Base-by-base conservation (phyloP, 2,797 vertebrate genomes). In the Atherinosoma microstoma region DNA sequence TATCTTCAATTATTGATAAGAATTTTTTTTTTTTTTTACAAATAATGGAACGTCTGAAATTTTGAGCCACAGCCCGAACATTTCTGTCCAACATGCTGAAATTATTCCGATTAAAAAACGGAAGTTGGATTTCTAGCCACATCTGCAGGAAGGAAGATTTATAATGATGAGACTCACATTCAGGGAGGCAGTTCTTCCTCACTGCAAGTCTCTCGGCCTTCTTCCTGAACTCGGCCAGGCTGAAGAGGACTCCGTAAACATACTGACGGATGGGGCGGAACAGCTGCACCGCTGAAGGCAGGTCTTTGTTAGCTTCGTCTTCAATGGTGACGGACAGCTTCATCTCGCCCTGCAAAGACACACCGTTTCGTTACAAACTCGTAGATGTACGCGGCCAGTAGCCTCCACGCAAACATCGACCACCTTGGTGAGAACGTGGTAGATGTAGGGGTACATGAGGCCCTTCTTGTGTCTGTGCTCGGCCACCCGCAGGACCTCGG, bases 171-270 rank as follows among this genome's bases (percentile, higher is more conserved):
- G 24, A 80, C 93, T 91, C 95, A 98, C 97, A 96, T 91, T 98
- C 96, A 72, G 96, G 96, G 90, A 95, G 95, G 91, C 95, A 93
- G 94, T 97, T 97, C 91, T 96, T 97, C 87, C 97, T 96, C 93
- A 97, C 95, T 89, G 96, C 96, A 64, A 97, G 93, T 82, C 97
- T 95, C 92, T 99, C 96, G 4, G 95, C 96, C 94, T 95, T 98
- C 94, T 97, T 98, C 90, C 96, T 96, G 94, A 94, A 95, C 93
- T 98, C 96, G 30, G 97, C 96, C 93, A 98, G 94, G 89, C 97
- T 98, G 94, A 99, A 98, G 91, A 99, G 96, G 80, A 99, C 96
- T 86, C 97, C 97, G 91, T 98, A 99, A 94, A 98, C 96, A 94
- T 96, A 97, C 85, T 99, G 97, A 87, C 97, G 97, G 81, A 98